Evolutionary conservation across 2,888 invertebrate species (phyloP), one percentile per base, ranked within the genome.

Genomic region (Xanthostigma xanthostigma): DNA sequence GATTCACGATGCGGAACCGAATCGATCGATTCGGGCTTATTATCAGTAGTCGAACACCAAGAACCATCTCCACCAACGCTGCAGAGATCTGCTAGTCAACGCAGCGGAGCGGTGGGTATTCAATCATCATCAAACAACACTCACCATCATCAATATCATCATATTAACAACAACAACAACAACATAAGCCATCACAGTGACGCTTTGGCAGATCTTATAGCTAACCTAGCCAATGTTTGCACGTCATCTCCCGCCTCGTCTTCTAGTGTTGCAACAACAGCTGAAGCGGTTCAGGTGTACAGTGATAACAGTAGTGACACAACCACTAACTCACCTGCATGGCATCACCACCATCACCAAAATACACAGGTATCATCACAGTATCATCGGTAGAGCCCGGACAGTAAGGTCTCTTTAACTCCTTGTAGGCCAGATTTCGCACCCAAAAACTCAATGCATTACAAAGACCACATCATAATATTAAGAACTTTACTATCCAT

Each of bases 281-380:
- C 40, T 40, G 14, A 17, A 27, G 35, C 34, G n/a, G 41, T 44
- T 55, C 64, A 66, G 59, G 64, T 64, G 56, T 63, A 48, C 42
- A 48, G 48, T 36, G 48, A 63, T 58, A 63, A 64, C 60, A 64
- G 63, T 58, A 64, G 64, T 54, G 60, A 65, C 60, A 59, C 58
- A 56, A 60, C 48, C 57, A 60, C 64, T 59, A 62, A 61, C 54
- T 60, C 66, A 60, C 63, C 66, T 62, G 67, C 66, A 66, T 66
- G 66, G 59, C 53, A 48, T 41, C 35, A 63, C 4, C 63, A 61
- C 54, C 64, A 69, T 51, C 62, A 67, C 40, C 64, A 66, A 64
- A 52, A 55, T 27, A 68, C 69, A 48, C 71, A 71, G 53, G 59
- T 72, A 57, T 62, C 71, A 64, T 72, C 72, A 13, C 66, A 72